These are phyloP conservation scores for Saccopteryx bilineata DNA, from an alignment of 2,113 vertebrate genomes.

Conservation along the genomic window DNA sequence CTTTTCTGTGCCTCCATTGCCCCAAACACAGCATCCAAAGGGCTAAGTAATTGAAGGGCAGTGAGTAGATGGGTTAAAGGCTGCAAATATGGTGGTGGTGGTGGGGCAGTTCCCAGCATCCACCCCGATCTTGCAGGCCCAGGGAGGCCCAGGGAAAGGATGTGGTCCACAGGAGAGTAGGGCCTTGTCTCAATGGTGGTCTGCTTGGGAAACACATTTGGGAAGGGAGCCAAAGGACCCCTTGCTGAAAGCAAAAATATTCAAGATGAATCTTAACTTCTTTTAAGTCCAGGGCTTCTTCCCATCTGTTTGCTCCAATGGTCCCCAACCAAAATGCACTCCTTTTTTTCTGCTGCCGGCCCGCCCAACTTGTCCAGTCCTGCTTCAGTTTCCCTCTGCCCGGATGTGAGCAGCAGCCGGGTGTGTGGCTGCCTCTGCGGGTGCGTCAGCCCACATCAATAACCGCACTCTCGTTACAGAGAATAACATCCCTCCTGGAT, in stretches of 20 bases:
- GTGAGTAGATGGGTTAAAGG: not conserved
- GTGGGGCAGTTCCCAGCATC: not conserved
- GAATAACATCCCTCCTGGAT: not conserved
- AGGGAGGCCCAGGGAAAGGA: not conserved
- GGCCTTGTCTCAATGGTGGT: not conserved
- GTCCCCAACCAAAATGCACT: not conserved
- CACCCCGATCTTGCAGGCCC: not conserved
- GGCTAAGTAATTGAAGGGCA: not conserved
- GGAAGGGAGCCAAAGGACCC: not conserved
- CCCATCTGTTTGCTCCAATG: not conserved
- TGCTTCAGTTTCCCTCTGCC: not conserved
- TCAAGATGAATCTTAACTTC: not conserved
- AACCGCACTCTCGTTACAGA: accelerated
- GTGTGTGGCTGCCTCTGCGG: not conserved
- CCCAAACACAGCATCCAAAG: not conserved
- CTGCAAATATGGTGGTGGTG: not conserved
- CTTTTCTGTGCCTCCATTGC: not conserved
- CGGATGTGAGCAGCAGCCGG: not conserved
- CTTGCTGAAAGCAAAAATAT: not conserved
- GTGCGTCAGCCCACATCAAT: not conserved
- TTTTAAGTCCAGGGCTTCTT: not conserved
- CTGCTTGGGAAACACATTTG: not conserved
- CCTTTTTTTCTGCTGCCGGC: not conserved
- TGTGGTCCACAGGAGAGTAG: not conserved
- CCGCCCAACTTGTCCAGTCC: not conserved